Percentiles rank a stretch among this genome's conserved stretches.
Evolutionary conservation across 2,888 invertebrate genomes (phyloP).

Genomic region (Eristalis pertinax): DNA sequence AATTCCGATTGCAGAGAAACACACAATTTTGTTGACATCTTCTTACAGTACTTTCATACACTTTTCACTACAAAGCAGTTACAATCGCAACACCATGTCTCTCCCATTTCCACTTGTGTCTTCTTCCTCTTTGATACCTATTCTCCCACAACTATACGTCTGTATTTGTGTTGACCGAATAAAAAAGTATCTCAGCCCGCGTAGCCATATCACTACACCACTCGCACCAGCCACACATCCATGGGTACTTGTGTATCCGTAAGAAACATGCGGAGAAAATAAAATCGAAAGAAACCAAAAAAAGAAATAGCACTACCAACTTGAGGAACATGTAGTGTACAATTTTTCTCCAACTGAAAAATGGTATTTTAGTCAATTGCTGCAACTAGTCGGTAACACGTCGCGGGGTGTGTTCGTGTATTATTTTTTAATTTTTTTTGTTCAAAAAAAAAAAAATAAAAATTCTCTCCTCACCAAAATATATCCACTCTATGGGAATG

Average conservation of each 20-base stretch:
- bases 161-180: neutral
- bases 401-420: conserved; percentile 52
- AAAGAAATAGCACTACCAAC: conserved; percentile 45
- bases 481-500: conserved; percentile 45
- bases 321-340: conserved; percentile 30
- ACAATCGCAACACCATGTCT: conserved; percentile 18
- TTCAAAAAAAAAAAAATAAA: neutral
- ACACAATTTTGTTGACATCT: neutral
- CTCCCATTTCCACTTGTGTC: neutral
- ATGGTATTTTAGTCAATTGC: conserved; percentile 64
- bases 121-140: neutral
- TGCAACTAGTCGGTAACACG: conserved; percentile 66
- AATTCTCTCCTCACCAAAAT: conserved; percentile 1
- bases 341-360: conserved; percentile 62
- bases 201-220: neutral
- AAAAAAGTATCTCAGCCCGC: conserved; percentile 32
- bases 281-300: conserved; percentile 53
- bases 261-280: conserved; percentile 33
- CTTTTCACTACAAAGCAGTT: neutral
- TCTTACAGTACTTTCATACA: neutral
- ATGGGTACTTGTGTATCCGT: neutral
- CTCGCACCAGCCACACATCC: neutral
- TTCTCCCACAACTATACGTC: neutral
- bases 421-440: conserved; percentile 51
- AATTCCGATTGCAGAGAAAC: neutral